Base-by-base conservation (phyloP, 23 tunicate genomes). In the Phallusia fumigata region DNA sequence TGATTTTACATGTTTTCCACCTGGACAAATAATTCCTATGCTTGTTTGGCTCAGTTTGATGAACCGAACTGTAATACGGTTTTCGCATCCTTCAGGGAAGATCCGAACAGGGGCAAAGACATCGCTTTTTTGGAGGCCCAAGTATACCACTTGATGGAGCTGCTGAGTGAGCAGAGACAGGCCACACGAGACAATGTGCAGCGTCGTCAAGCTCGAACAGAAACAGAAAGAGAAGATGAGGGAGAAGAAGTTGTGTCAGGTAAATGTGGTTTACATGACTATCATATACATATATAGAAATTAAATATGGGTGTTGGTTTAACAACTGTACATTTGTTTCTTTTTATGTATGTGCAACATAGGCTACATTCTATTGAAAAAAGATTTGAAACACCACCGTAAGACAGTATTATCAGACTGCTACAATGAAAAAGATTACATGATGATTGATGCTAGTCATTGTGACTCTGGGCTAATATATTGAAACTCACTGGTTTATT, bases 131-230 rank as follows among this genome's bases (percentile, higher is more conserved):
- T 96, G 30, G 99, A 96, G 72, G 99, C 99, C 2, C 87, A 85
- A 76, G 79, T 96, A 31, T 96, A 96, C 75, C 90, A 85, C 36
- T 72, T 91, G 52, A 89, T 89, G 81, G 99, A 96, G 36, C 79
- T 91, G 32, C 84, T 96, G 45, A 87, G 94, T 35, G 94, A 96
- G 69, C 99, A 96, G 81, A 83, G 90, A 34, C 89, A 85, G 77
- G 95, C 90, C 18, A 90, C 99, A 10, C 74, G 85, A 19, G 99
- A 96, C 40, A 96, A 96, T 76, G 96, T 96, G 8, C 96, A 96
- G 33, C 90, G 99, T 10, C 87, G 95, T 33, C 99, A 96, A 79
- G 99, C 99, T 0, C 78, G 99, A 32, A 96, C 93, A 33, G 99
- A 89, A 51, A 85, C 84, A 0, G 99, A 96, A 52, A 47, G 95